These are phyloP conservation scores for Tetramorium alpestre DNA, from an alignment of 1,140 invertebrate species.

Conservation along the genomic window DNA sequence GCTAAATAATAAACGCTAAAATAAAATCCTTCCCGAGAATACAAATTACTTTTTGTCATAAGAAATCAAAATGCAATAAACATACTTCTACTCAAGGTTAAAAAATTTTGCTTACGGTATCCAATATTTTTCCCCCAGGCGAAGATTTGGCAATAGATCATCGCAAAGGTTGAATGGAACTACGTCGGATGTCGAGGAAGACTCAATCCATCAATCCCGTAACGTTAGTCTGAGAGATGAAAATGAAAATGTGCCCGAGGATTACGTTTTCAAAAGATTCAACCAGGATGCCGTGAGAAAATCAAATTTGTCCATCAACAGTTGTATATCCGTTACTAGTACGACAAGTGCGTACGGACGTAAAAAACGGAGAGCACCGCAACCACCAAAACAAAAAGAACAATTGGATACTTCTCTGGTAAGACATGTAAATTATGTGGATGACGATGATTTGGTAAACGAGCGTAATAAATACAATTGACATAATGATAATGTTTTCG, in stretches of 20 bases:
- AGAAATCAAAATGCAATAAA: neutral
- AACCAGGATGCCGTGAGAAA: slow-evolving; percentile 80
- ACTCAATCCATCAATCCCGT: slow-evolving; percentile 50
- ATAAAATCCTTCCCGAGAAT: neutral
- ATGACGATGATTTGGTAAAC: neutral
- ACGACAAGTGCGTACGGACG: slow-evolving; percentile 79
- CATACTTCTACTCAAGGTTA: neutral
- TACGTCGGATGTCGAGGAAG: slow-evolving; percentile 66
- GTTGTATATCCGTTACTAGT: slow-evolving; percentile 80
- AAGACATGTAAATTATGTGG: slow-evolving; percentile 5
- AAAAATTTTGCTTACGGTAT: neutral
- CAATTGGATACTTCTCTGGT: slow-evolving; percentile 72
- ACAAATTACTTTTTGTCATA: neutral
- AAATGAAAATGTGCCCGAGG: slow-evolving; percentile 81
- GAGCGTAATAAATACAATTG: neutral
- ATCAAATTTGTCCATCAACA: slow-evolving; percentile 83
- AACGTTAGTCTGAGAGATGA: slow-evolving; percentile 76
- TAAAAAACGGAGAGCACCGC: slow-evolving; percentile 82
- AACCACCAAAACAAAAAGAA: slow-evolving; percentile 76
- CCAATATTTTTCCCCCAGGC: slow-evolving; percentile 60
- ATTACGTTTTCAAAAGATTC: slow-evolving; percentile 81
- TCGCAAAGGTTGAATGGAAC: slow-evolving; percentile 74
- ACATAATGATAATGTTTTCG: slow-evolving; percentile 20
- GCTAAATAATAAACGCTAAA: neutral
- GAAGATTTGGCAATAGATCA: slow-evolving; percentile 77